Evolutionary conservation across 2,888 invertebrate species (phyloP), one percentile per base, ranked within the genome.

Genomic region (Yponomeuta evonymella): DNA sequence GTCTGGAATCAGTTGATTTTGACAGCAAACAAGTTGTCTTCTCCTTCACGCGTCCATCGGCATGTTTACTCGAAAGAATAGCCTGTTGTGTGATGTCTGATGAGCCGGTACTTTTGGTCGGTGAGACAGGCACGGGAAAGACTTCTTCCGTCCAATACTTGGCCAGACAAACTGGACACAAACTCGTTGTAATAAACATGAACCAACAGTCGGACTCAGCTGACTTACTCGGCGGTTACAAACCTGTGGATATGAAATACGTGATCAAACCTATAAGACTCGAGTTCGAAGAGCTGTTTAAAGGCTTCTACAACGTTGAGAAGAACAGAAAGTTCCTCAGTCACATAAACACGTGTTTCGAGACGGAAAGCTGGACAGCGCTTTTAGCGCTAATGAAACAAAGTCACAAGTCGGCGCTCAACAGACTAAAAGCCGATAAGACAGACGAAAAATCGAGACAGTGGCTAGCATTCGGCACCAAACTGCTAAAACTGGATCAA

Each of bases 61-160:
- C 96, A 0, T 95, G 95, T 80, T 92, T 98, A 68, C 87, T 99
- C 64, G 99, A 99, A 88, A 94, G 96, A 36, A 95, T 99, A 70
- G 95, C 97, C 30, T 96, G 96, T 73, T 97, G 97, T 80, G 95
- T 99, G 0, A 92, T 91, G 0, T 94, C 96, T 70, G 94, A 95
- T 69, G 99, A 99, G 83, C 98, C 99, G 0, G 97, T 99, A 1
- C 89, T 99, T 6, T 90, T 99, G 8, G 98, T 99, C 0, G 99
- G 99, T 48, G 99, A 99, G 90, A 99, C 99, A 0, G 99, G 99
- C 68, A 98, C 98, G 0, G 99, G 99, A 0, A 99, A 99, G 92
- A 99, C 99, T 0, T 97, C 98, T 0, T 95, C 97, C 0, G 95
- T 99, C 1, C 99, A 99, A 83, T 98, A 97, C 86, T 90, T 99